Base-by-base conservation (phyloP, 2,888 invertebrate species). In the Hypselothyrea guttata region DNA sequence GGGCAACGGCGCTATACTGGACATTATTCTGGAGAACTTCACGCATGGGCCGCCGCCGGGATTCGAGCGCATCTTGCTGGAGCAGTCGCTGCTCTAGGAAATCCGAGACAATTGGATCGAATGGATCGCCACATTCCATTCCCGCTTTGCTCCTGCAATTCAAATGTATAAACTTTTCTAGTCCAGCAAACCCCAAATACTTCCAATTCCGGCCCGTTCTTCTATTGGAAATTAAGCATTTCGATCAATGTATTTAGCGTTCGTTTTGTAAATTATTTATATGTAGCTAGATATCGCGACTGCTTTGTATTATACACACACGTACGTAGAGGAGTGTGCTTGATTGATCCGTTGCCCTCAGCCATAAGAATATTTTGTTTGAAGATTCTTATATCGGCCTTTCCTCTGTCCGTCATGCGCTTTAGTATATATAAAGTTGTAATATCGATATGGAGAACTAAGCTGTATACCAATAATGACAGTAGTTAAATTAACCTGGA, bases 1-100 rank as follows among this genome's bases (percentile, higher is more conserved):
- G 86, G 98, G 98, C 86, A 98, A 98, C 89, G 98, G 98, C 72
- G 98, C 99, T 22, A 98, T 99, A 77, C 90, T 99, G 91, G 99
- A 99, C 90, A 94, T 98, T 69, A 94, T 97, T 84, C 93, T 99
- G 89, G 96, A 96, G 77, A 95, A 95, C 88, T 98, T 98, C 89
- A 93, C 93, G 71, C 94, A 95, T 88, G 92, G 94, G 0, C 95
- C 96, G 31, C 96, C 96, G 0, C 91, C 93, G 46, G 98, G 98
- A 33, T 98, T 95, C 88, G 98, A 98, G 83, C 95, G 95, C 90
- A 98, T 99, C 71, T 96, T 99, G 95, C 92, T 98, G 63, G 99
- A 99, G 90, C 98, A 99, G 90, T 98, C 98, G 1, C 92, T 99
- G 49, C 94, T 99, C 75, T 99, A 95, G 94, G 91, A 15, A 34